A percentile compares a stretch with the other conserved stretches of the same genome.
phyloP scores from a whole-genome alignment of 2,797 vertebrate genomes.

The Threskiornis aethiopicus region DNA sequence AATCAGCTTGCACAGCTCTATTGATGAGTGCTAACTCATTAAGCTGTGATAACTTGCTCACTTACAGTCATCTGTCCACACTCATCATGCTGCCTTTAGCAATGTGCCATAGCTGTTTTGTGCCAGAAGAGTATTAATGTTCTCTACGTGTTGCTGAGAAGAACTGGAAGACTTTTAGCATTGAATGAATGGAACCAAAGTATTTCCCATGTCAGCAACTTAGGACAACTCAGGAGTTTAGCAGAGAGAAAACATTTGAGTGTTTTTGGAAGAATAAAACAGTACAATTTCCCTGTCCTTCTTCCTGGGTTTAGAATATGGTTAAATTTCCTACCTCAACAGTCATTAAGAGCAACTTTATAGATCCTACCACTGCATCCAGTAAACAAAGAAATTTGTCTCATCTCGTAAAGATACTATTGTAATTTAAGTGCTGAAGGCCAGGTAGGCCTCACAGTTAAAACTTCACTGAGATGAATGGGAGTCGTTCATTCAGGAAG shows the following conservation, averaged over 20 bases:
- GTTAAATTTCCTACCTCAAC: neutral
- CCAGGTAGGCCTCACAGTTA: neutral
- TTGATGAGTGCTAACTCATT: conserved; percentile 20
- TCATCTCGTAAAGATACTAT: neutral
- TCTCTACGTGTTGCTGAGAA: neutral
- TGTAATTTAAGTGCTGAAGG: neutral
- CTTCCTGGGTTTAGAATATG: neutral
- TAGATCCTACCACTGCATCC: neutral
- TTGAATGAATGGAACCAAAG: neutral
- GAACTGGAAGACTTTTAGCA: conserved; percentile 22
- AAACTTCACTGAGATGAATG: neutral
- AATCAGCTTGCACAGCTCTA: conserved; percentile 16
- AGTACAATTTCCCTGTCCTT: neutral
- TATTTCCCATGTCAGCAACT: neutral
- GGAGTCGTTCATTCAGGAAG: neutral
- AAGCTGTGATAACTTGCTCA: conserved; percentile 12
- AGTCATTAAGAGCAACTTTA: neutral
- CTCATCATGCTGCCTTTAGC: conserved; percentile 6
- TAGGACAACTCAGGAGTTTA: neutral
- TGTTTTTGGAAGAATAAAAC: neutral
- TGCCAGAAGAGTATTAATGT: conserved; percentile 5
- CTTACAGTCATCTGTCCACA: neutral
- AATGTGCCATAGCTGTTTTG: neutral
- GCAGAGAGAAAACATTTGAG: neutral
- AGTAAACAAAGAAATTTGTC: neutral